Evolutionary conservation across 2,888 invertebrate species (phyloP).

Genomic region (Branchipolynoe longqiensis): DNA sequence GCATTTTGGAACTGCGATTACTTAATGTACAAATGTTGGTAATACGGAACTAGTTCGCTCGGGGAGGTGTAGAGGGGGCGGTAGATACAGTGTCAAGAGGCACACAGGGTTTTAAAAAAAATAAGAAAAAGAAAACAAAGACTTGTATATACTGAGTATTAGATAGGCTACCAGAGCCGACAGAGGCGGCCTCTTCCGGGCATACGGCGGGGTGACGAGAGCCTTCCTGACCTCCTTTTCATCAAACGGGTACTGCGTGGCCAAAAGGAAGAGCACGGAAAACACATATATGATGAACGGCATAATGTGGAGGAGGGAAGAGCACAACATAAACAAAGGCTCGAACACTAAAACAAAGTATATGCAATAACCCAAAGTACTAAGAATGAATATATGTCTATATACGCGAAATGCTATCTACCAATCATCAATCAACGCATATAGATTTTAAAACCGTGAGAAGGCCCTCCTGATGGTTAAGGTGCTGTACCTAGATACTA

Average conservation of each 20-base stretch:
- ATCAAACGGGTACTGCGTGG: constrained; percentile 78
- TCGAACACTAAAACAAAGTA: background rate
- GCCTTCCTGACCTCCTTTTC: constrained; percentile 76
- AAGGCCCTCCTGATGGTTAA: no score
- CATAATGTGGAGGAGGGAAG: constrained; percentile 17
- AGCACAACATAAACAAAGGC: constrained; percentile 41
- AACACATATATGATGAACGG: constrained; percentile 35
- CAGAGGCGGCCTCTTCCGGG: constrained; percentile 70
- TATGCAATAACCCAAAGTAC: constrained; percentile 37
- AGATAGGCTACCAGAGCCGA: constrained; percentile 58
- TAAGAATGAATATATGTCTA: no score
- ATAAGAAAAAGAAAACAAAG: constrained; percentile 19
- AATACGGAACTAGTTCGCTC: no score
- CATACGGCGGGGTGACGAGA: constrained; percentile 77
- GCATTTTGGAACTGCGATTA: no score
- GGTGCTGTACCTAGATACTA: no score
- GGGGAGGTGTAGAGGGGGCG: background rate
- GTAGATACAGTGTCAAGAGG: constrained; percentile 6
- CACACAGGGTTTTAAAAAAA: no score
- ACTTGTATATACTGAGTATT: constrained; percentile 33
- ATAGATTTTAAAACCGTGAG: no score
- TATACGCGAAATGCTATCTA: no score
- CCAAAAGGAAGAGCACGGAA: constrained; percentile 53
- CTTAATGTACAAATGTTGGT: no score
- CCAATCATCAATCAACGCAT: no score